A percentile compares a stretch with the other conserved stretches of the same genome.
These are phyloP conservation scores for Sesia apiformis DNA, from an alignment of 2,888 invertebrate genomes.

Conservation along the genomic window DNA sequence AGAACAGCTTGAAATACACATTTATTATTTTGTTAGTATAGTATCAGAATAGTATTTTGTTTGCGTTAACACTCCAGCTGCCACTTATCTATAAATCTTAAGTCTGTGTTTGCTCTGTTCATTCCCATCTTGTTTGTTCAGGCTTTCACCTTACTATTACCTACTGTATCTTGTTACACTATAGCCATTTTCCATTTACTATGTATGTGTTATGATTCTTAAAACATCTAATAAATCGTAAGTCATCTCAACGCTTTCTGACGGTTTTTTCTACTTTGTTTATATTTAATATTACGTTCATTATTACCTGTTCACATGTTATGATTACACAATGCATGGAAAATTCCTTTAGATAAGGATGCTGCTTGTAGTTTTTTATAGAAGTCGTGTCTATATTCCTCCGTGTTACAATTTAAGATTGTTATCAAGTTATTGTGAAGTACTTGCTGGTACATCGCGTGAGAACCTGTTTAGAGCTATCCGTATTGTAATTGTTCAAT, in stretches of 20 bases:
- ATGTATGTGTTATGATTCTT: no score
- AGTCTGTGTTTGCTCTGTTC: no score
- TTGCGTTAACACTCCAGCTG: no score
- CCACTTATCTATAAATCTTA: no score
- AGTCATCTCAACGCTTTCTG: background rate
- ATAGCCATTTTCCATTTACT: no score
- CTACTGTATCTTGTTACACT: no score
- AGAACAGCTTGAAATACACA: no score
- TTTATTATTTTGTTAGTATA: no score
- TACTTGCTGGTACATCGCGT: constrained; percentile 1
- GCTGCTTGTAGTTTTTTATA: background rate
- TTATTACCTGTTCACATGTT: background rate
- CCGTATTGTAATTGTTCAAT: background rate
- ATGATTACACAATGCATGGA: background rate
- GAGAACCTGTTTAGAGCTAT: constrained; percentile 1
- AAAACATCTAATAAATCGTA: no score
- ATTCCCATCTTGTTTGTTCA: no score
- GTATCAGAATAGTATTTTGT: no score
- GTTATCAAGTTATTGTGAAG: background rate
- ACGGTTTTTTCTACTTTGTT: background rate
- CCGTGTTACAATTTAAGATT: background rate
- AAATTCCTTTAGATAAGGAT: background rate
- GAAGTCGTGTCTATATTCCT: background rate
- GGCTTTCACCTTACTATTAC: no score
- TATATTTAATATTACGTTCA: background rate